Conservation (phyloP, 2,113 vertebrate genomes). For the Xerus inauris region DNA sequence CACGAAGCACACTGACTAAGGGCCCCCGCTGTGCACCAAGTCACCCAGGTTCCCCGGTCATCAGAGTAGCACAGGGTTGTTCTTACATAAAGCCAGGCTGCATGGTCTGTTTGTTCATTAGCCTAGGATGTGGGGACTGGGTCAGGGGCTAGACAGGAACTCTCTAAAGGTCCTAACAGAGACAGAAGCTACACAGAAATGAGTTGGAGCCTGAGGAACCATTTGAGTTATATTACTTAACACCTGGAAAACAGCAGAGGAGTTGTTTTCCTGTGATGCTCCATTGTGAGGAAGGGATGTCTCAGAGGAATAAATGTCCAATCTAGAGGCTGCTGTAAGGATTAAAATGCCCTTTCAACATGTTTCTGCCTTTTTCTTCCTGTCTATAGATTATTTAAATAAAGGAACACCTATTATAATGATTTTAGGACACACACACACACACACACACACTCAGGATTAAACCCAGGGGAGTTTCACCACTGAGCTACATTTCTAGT, state of each 20-base stretch:
- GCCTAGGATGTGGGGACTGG: neutral
- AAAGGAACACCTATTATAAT: too few species aligned
- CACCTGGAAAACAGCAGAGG: neutral
- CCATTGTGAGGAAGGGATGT: neutral
- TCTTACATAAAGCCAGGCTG: neutral
- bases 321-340: neutral
- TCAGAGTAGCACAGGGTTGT: neutral
- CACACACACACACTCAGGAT: too few species aligned
- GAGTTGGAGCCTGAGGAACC: neutral
- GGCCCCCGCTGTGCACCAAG: neutral
- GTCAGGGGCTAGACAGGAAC: too few species aligned
- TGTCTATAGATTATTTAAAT: neutral
- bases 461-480: too few species aligned
- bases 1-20: neutral
- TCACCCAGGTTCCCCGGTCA: neutral
- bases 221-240: neutral
- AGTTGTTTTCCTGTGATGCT: neutral
- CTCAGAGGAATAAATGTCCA: neutral
- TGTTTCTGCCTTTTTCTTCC: neutral
- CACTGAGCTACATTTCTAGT: too few species aligned
- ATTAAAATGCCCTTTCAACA: neutral
- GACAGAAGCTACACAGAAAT: neutral
- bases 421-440: too few species aligned
- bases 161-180: neutral
- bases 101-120: neutral